Base-by-base conservation (phyloP, 1,140 invertebrate genomes). In the Cydia fagiglandana region DNA sequence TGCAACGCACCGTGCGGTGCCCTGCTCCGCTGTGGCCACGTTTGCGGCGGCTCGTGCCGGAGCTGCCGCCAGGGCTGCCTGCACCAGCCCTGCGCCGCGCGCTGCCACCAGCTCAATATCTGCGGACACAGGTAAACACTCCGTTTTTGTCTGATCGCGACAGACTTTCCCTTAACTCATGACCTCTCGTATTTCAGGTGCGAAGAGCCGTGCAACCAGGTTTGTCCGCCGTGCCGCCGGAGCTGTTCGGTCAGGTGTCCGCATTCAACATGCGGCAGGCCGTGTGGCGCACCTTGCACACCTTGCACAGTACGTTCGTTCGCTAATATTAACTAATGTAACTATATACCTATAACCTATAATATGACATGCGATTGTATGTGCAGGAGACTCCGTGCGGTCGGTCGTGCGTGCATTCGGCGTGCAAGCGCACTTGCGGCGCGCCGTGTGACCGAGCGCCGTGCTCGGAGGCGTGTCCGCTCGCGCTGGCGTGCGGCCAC, bases 51-150 rank as follows among this genome's bases (percentile, higher is more conserved):
- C 73, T 91, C 86, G 2, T 96, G 95, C 88, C 93, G 94, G 4
- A 50, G 81, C 53, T 96, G 96, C 83, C 84, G 81, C 7, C 94
- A 94, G 82, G 95, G 95, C 20, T 91, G 95, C 24, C 86, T 96
- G 73, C 96, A 97, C 87, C 80, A 73, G 76, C 86, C 84, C 61
- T 97, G 96, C 88, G 79, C 83, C 45, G 91, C 95, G 78, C 88
- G 92, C 28, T 96, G 96, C 88, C 91, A 94, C 47, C 88, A 93
- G 70, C 79, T 80, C 10, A 91, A 94, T 50, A 94, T 96, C 74
- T 97, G 96, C 89, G 94, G 94, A 56, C 96, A 97, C 84, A 83
- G 87, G 93, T 97, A 96, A 5, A 20, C 28, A 38, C 47, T n/a
- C 12, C 7, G 34, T 38, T 38, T 13, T 17, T 10, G 5, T 15